Base-by-base conservation (phyloP, 2,888 invertebrate species). In the Parasteatoda lunata region DNA sequence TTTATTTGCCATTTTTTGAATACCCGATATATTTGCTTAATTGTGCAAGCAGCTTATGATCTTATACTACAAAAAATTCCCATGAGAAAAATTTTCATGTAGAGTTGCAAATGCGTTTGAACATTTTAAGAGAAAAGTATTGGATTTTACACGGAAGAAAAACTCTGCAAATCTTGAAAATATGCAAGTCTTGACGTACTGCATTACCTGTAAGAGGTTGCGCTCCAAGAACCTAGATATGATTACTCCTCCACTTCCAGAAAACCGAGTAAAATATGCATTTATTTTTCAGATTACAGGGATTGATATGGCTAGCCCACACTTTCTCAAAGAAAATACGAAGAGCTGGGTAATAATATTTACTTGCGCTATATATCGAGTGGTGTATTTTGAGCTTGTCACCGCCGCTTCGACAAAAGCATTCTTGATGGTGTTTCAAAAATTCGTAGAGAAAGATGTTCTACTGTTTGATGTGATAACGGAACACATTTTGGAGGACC, bases 61-160 rank as follows among this genome's bases (percentile, higher is more conserved):
- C n/a, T n/a, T n/a, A n/a, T n/a, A n/a, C n/a, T n/a, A n/a, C n/a
- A n/a, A n/a, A n/a, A n/a, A n/a, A n/a, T n/a, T n/a, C n/a, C n/a
- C n/a, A n/a, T 47, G 4, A 45, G 30, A 69, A 69, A n/a, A 77
- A 69, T 47, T 77, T 47, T 45, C 68, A 54, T 77, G 69, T n/a
- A 54, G 69, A 11, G 6, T n/a, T 45, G 0, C 54, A 69, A 11
- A 54, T 47, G 9, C 5, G 0, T 9, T 15, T 47, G 45, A 54
- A 68, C 13, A 3, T 30, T 15, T 7, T 77, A 13, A 0, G 51
- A 52, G 77, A 68, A 54, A 15, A 47, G 3, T 68, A 51, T 13
- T 68, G 68, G 51, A 51, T 66, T 49, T n/a, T 65, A 3, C 11
- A 30, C 11, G 9, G 49, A 3, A 15, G n/a, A 51, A 77, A 68